Conservation (phyloP, 2,888 invertebrate genomes). For the Cerastis leucographa region DNA sequence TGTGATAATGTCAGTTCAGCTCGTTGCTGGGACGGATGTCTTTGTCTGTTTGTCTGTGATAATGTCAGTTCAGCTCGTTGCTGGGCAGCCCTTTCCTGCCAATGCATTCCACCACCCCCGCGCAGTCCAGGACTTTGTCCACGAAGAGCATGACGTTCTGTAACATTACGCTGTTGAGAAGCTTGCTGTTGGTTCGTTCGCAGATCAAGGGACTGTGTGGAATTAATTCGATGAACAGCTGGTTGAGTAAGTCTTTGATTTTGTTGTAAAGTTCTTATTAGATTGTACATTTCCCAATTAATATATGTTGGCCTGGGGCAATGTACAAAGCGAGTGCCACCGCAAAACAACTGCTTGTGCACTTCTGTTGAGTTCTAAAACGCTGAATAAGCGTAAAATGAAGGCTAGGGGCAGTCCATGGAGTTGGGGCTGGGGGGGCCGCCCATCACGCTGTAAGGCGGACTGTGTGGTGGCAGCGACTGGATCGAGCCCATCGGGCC, state of each 20-base stretch:
- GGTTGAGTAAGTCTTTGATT: neutral
- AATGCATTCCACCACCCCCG: neutral
- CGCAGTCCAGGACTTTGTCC: neutral
- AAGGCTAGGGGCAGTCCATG: constrained; percentile 93
- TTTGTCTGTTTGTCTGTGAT: too few species aligned
- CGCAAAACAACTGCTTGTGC: neutral
- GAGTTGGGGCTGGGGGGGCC: constrained; percentile 93
- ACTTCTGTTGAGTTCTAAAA: constrained; percentile 57
- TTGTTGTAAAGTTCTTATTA: neutral
- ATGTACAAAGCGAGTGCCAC: constrained; percentile 30
- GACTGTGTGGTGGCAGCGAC: constrained; percentile 93
- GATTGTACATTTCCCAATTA: constrained; percentile 9
- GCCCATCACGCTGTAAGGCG: constrained; percentile 92
- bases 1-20: neutral
- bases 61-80: too few species aligned
- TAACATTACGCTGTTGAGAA: neutral
- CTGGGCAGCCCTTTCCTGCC: neutral
- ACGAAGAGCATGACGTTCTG: neutral
- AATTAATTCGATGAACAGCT: constrained; percentile 14
- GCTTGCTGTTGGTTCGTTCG: neutral
- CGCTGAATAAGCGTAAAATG: constrained; percentile 87
- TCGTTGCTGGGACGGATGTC: neutral
- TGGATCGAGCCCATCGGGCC: constrained; percentile 92
- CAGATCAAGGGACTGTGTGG: neutral
- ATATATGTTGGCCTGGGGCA: neutral